phyloP scores from a whole-genome alignment of 2,113 vertebrate genomes.

The Gasterosteus nipponicus region DNA sequence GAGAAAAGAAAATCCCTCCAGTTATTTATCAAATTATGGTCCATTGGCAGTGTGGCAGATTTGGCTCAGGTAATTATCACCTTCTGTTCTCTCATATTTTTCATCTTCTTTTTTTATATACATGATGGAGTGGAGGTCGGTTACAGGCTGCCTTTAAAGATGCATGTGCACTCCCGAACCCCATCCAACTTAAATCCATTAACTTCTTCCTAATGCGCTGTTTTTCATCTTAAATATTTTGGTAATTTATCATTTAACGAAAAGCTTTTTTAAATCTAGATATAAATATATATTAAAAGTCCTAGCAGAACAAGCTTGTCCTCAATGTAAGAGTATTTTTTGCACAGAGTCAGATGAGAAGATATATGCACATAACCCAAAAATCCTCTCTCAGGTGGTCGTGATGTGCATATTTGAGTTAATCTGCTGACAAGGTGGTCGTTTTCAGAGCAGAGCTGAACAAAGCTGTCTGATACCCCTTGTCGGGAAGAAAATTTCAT shows the following conservation, averaged over 20 bases:
- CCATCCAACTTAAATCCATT: not conserved
- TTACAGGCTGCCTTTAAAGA: slow-evolving; percentile 5
- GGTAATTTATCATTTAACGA: not conserved
- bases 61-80: slow-evolving; percentile 51
- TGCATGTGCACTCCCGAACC: slow-evolving; percentile 17
- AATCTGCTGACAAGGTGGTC: not conserved
- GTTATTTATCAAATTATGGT: slow-evolving; percentile 59
- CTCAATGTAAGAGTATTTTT: not conserved
- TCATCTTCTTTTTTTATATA: slow-evolving; percentile 5
- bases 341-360: not conserved
- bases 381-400: not conserved
- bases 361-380: not conserved
- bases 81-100: slow-evolving; percentile 16
- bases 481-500: too few relatives aligned
- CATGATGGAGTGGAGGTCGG: not conserved
- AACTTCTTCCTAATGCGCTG: not conserved
- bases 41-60: slow-evolving; percentile 47
- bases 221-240: not conserved
- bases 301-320: not conserved
- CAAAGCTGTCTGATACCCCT: not conserved
- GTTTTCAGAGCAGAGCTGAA: not conserved
- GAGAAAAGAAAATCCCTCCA: slow-evolving; percentile 34
- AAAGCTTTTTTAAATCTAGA: not conserved
- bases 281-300: not conserved
- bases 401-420: not conserved